These are phyloP conservation scores for Monoplex corrugatus DNA, from an alignment of 2,888 invertebrate genomes.

Conservation along the genomic window DNA sequence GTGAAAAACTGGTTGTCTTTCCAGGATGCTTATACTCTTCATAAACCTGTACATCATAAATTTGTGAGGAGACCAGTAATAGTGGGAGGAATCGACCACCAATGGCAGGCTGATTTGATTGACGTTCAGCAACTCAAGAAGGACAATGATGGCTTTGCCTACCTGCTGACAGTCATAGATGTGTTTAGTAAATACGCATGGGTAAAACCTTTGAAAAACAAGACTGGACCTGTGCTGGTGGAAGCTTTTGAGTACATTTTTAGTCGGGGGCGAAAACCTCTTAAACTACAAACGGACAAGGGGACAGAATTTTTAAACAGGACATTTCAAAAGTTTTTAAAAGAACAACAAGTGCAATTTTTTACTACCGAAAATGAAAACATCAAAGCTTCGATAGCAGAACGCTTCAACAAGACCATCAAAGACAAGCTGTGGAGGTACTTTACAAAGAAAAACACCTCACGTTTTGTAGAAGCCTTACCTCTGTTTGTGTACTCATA, in stretches of 20 bases:
- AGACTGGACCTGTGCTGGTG: slow-evolving; percentile 56
- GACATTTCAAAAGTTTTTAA: slow-evolving; percentile 47
- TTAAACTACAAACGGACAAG: slow-evolving; percentile 60
- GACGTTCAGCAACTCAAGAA: slow-evolving; percentile 56
- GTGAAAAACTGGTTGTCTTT: not conserved
- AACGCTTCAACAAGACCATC: slow-evolving; percentile 67
- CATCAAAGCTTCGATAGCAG: slow-evolving; percentile 73
- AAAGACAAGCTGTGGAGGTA: slow-evolving; percentile 59
- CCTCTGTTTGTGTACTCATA: no score
- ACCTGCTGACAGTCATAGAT: slow-evolving; percentile 68
- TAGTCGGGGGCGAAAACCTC: slow-evolving; percentile 56
- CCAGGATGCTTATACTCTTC: slow-evolving; percentile 42
- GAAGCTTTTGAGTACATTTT: slow-evolving; percentile 55
- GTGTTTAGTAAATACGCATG: slow-evolving; percentile 66
- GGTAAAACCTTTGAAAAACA: slow-evolving; percentile 65
- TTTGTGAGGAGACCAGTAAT: slow-evolving; percentile 54
- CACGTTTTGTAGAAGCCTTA: slow-evolving; percentile 51
- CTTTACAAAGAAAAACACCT: slow-evolving; percentile 51
- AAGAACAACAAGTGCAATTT: slow-evolving; percentile 57
- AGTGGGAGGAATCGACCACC: slow-evolving; percentile 63
- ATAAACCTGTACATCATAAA: slow-evolving; percentile 51
- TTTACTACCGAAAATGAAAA: slow-evolving; percentile 66
- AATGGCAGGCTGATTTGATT: slow-evolving; percentile 51
- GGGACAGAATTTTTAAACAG: slow-evolving; percentile 65
- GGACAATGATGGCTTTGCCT: slow-evolving; percentile 66